Evolutionary conservation across 2,888 invertebrate species (phyloP).

Genomic region (Scaptomyza reducta): DNA sequence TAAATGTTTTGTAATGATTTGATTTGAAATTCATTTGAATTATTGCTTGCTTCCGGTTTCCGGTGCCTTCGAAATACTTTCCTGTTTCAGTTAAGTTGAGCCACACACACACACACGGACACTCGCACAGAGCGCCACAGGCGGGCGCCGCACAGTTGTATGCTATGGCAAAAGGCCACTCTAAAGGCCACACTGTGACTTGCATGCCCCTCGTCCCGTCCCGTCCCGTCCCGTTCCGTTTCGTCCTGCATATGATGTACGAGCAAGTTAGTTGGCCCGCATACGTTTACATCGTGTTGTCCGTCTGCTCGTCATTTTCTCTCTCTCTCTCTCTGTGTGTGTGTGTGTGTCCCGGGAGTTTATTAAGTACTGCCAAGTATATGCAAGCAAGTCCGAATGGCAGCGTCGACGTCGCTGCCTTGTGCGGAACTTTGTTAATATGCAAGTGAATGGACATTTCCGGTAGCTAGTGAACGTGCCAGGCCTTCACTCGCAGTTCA

Average conservation of each 20-base stretch:
- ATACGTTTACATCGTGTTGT: slow-evolving; percentile 2
- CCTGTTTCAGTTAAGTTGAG: slow-evolving; percentile 67
- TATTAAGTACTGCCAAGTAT: slow-evolving; percentile 76
- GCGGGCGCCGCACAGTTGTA: slow-evolving; percentile 69
- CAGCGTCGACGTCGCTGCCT: slow-evolving; percentile 46
- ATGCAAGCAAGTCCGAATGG: slow-evolving; percentile 52
- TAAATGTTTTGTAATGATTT: slow-evolving; percentile 82
- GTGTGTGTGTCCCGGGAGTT: slow-evolving; percentile 61
- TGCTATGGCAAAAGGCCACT: slow-evolving; percentile 61
- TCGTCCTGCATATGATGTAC: slow-evolving; percentile 55
- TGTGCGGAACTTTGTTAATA: slow-evolving; percentile 76
- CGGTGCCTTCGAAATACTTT: slow-evolving; percentile 81
- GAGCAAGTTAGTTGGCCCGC: slow-evolving; percentile 59
- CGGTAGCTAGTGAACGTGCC: slow-evolving; percentile 75
- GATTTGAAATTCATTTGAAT: slow-evolving; percentile 83
- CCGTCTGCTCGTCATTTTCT: slow-evolving; percentile 35
- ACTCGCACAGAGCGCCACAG: slow-evolving; percentile 47
- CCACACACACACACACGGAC: slow-evolving; percentile 22
- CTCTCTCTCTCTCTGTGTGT: slow-evolving; percentile 14
- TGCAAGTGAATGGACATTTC: slow-evolving; percentile 81
- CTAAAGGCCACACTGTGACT: slow-evolving; percentile 53
- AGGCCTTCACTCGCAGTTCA: slow-evolving; percentile 22
- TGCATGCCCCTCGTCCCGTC: slow-evolving; percentile 19
- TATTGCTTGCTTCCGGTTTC: slow-evolving; percentile 83
- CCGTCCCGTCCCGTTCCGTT: not conserved